These are phyloP conservation scores for Lagocephalus sceleratus DNA, from an alignment of 2,797 vertebrate species.

Conservation along the genomic window DNA sequence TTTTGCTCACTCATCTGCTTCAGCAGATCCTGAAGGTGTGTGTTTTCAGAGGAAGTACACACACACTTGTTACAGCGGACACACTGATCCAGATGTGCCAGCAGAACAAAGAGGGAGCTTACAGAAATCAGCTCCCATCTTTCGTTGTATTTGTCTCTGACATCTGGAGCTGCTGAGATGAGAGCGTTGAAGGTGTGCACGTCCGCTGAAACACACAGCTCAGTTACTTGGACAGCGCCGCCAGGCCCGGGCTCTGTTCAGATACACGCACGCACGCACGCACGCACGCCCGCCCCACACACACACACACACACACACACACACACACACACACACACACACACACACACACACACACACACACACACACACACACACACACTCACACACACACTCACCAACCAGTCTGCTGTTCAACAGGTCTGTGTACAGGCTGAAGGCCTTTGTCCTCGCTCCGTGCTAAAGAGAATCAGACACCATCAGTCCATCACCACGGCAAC, in stretches of 20 bases:
- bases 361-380: no score
- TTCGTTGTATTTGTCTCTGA: slow-evolving; percentile 69
- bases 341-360: no score
- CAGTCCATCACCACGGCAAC: no score
- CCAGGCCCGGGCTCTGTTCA: no score
- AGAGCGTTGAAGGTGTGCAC: slow-evolving; percentile 87
- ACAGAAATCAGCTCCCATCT: slow-evolving; percentile 81
- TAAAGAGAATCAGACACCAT: slow-evolving; percentile 46
- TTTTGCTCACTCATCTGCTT: slow-evolving; percentile 87
- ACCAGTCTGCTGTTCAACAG: slow-evolving; percentile 84
- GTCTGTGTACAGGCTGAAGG: slow-evolving; percentile 82
- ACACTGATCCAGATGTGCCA: neutral
- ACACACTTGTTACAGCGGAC: neutral
- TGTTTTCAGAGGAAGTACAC: no score
- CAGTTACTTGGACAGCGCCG: no score
- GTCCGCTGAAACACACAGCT: slow-evolving; percentile 74
- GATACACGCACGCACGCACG: no score
- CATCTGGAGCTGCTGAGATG: slow-evolving; percentile 71
- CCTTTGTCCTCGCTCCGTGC: slow-evolving; percentile 79
- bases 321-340: no score
- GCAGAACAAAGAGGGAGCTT: slow-evolving; percentile 49
- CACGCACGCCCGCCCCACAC: no score
- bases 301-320: no score
- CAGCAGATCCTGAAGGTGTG: slow-evolving; percentile 80
- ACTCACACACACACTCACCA: slow-evolving; percentile 78